Base-by-base conservation (phyloP, 1,140 invertebrate genomes). In the Pemphigus obesinymphae region DNA sequence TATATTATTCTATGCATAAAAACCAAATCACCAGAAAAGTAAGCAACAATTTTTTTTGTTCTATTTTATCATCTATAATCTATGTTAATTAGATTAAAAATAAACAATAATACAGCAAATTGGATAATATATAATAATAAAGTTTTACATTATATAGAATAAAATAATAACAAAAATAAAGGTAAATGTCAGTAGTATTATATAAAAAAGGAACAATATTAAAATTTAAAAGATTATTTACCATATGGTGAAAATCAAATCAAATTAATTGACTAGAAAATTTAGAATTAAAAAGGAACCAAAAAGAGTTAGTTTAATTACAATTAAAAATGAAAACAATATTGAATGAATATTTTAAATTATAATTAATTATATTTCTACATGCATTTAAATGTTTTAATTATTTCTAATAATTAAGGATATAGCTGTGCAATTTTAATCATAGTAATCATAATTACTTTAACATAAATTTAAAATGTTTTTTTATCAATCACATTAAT, bases 191-290 rank as follows among this genome's bases (percentile, higher is more conserved):
- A 26, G 23, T 45, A 70, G 45, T 43, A 45, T n/a, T 20, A 29
- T 29, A n/a, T n/a, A n/a, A 43, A 43, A 70, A 70, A 17, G 23
- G 10, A 70, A 45, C 23, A 70, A 45, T 23, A 70, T 43, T 43
- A 15, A 70, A 70, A 40, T 23, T 70, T 70, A 43, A 26, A 43
- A 23, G 13, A 68, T 43, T 43, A 70, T 45, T 70, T 45, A 70
- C n/a, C 40, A 10, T 17, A 20, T 0, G 40, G 40, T 70, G 13
- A 40, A 45, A 70, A 70, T 40, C 37, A 15, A 68, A 68, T 68
- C n/a, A 43, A 45, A 70, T 26, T 15, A 20, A 15, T 26, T 70
- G 68, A 70, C 68, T 70, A 70, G 68, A 70, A 70, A 70, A 45
- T 70, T 70, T 45, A 70, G 40, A 70, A 45, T 29, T 6, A 40